A percentile compares a stretch with the other conserved stretches of the same genome.
phyloP scores from a whole-genome alignment of 2,888 invertebrate genomes.

The Pollenia amentaria region DNA sequence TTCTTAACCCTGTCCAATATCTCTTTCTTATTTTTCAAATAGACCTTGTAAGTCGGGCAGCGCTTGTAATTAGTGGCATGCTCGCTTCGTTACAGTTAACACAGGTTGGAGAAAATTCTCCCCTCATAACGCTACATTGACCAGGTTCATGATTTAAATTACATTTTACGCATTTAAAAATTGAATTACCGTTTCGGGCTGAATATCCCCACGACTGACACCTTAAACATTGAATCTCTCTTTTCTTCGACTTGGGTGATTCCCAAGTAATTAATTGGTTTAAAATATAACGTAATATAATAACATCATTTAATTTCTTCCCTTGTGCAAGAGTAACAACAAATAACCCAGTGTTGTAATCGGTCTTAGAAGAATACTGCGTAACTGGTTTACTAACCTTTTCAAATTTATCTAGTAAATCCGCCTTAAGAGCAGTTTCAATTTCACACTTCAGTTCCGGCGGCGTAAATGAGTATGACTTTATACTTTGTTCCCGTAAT shows the following conservation, averaged over 20 bases:
- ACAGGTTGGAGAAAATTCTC: neutral
- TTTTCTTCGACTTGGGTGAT: conserved; percentile 2
- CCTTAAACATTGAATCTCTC: conserved; percentile 7
- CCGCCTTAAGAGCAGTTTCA: conserved; percentile 1
- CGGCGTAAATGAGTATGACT: conserved; percentile 25
- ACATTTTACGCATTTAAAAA: conserved; percentile 32
- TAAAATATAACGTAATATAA: neutral
- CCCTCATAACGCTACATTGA: neutral
- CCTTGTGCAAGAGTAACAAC: conserved; percentile 25
- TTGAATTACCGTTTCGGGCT: conserved; percentile 16
- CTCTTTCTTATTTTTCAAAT: neutral
- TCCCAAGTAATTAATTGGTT: conserved; percentile 16
- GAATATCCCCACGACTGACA: conserved; percentile 7
- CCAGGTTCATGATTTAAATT: neutral
- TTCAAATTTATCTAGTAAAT: neutral
- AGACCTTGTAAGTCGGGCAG: neutral
- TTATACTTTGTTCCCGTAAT: neutral
- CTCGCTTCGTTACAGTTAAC: neutral
- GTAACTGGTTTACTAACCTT: conserved; percentile 14
- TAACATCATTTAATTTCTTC: neutral
- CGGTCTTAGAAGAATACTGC: conserved; percentile 2
- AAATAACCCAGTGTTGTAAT: conserved; percentile 16
- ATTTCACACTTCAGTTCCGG: conserved; percentile 9
- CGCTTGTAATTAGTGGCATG: neutral
- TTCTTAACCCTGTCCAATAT: neutral